Percentiles rank a stretch among this genome's conserved stretches.
These are phyloP conservation scores for Scaptomyza tumidula DNA, from an alignment of 2,888 invertebrate species.

Conservation along the genomic window DNA sequence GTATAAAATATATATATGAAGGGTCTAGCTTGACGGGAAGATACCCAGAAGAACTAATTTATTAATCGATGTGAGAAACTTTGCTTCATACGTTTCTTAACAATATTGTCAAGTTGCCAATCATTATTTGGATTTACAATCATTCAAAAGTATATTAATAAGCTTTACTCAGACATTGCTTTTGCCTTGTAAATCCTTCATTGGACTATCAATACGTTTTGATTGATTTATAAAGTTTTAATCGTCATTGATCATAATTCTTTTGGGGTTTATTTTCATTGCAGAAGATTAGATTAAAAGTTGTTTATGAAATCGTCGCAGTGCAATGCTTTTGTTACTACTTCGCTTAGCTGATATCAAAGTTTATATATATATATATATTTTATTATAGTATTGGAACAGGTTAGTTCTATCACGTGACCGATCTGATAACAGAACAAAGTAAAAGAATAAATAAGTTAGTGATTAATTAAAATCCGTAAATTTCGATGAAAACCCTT, in stretches of 20 bases:
- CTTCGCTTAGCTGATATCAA: slow-evolving; percentile 8
- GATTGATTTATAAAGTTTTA: slow-evolving; percentile 67
- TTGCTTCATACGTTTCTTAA: too few species aligned
- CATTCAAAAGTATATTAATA: slow-evolving; percentile 8
- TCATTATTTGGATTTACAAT: slow-evolving; percentile 40
- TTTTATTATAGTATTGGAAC: slow-evolving; percentile 35
- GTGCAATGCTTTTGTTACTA: slow-evolving; percentile 5
- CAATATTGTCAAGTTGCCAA: slow-evolving; percentile 14
- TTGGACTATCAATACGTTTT: slow-evolving; percentile 61
- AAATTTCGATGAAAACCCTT: too few species aligned
- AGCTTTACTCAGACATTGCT: slow-evolving; percentile 5
- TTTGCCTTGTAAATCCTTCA: slow-evolving; percentile 62
- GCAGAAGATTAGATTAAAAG: slow-evolving; percentile 53
- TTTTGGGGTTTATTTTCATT: slow-evolving; percentile 24
- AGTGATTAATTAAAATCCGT: too few species aligned
- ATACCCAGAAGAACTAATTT: too few species aligned
- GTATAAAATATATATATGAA: too few species aligned
- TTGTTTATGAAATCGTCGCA: slow-evolving; percentile 38
- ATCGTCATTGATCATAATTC: slow-evolving; percentile 65
- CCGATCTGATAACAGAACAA: not conserved
- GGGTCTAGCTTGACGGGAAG: too few species aligned
- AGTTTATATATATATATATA: slow-evolving; percentile 15
- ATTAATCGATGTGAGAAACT: too few species aligned
- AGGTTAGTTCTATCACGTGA: slow-evolving; percentile 48
- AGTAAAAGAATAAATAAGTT: not conserved